phyloP scores from a whole-genome alignment of 2,113 vertebrate genomes.

The Thamnaconus septentrionalis region DNA sequence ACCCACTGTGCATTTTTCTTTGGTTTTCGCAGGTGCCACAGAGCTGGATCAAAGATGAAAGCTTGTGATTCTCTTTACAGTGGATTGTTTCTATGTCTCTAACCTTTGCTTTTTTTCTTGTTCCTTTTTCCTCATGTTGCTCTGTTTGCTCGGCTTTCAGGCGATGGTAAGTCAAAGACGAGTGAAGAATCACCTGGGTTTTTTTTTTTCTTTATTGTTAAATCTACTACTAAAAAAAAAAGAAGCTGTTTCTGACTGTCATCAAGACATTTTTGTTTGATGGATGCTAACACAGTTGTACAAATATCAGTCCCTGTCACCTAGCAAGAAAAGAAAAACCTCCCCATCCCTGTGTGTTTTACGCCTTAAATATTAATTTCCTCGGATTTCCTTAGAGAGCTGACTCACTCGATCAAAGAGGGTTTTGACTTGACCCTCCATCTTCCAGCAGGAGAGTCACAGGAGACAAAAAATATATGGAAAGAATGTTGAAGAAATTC shows the following conservation, averaged over 20 bases:
- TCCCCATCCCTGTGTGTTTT: no score
- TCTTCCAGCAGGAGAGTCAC: no score
- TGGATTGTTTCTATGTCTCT: slow-evolving; percentile 32
- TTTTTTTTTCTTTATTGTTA: background rate
- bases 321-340: no score
- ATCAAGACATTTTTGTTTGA: no score
- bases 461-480: no score
- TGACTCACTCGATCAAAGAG: no score
- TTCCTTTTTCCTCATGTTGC: slow-evolving; percentile 12
- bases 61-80: slow-evolving; percentile 10
- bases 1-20: background rate
- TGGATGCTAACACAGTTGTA: no score
- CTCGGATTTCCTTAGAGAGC: no score
- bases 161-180: slow-evolving; percentile 66
- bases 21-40: background rate
- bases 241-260: no score
- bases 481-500: no score
- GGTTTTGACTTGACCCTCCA: no score
- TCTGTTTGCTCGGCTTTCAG: slow-evolving; percentile 24
- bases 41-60: slow-evolving; percentile 1
- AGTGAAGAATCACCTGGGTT: slow-evolving; percentile 11
- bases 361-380: no score
- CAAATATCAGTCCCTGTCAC: background rate
- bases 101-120: slow-evolving; percentile 27
- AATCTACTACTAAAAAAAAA: background rate